phyloP scores from a whole-genome alignment of 2,888 invertebrate species.

The Protonemura montana region DNA sequence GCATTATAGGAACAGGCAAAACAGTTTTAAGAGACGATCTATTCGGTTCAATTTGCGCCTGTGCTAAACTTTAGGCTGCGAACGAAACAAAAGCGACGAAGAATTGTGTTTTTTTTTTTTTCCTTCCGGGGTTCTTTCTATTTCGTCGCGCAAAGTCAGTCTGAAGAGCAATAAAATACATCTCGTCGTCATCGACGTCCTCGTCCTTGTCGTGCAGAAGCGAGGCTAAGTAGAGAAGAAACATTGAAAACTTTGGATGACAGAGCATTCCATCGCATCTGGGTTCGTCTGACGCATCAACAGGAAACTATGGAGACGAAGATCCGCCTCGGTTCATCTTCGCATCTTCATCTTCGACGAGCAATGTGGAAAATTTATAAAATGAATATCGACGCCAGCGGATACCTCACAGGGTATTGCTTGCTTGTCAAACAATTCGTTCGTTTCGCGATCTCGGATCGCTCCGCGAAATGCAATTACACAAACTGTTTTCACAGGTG shows the following conservation, averaged over 20 bases:
- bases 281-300: slow-evolving; percentile 29
- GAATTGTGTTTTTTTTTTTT: not conserved
- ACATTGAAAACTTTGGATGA: slow-evolving; percentile 45
- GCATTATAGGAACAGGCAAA: not conserved
- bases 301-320: slow-evolving; percentile 41
- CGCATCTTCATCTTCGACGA: not conserved
- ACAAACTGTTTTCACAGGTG: not conserved
- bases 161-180: slow-evolving; percentile 32
- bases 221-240: slow-evolving; percentile 43
- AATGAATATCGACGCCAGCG: not conserved
- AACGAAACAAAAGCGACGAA: slow-evolving; percentile 35
- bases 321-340: not conserved
- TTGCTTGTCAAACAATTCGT: too few relatives aligned
- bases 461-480: not conserved
- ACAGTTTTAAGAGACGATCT: slow-evolving; percentile 28
- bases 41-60: slow-evolving; percentile 38
- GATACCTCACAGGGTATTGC: too few relatives aligned
- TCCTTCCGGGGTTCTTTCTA: slow-evolving; percentile 28
- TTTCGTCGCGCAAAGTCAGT: slow-evolving; percentile 37
- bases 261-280: slow-evolving; percentile 28
- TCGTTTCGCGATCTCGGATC: not conserved
- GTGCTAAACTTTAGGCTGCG: slow-evolving; percentile 32
- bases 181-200: not conserved
- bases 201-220: not conserved
- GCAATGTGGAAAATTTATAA: not conserved